Base-by-base conservation (phyloP, 2,888 invertebrate species). In the Drosophila atroscutellata region DNA sequence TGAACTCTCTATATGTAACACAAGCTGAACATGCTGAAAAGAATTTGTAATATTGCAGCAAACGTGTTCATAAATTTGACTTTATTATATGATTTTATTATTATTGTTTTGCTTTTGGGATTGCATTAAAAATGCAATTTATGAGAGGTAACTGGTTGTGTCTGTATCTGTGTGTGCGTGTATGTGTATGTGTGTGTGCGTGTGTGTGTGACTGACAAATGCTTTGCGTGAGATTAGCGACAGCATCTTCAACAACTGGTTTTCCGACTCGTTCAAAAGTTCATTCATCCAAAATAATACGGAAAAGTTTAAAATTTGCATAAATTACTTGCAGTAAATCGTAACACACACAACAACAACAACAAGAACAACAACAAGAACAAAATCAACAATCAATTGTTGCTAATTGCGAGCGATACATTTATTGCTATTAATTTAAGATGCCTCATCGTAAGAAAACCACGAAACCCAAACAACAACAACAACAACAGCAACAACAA, bases 271-370 rank as follows among this genome's bases (percentile, higher is more conserved):
- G 26, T 49, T 64, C 60, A 57, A 72, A 80, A 84, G 90, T 89
- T 90, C 90, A 84, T 90, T 90, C 90, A 87, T 80, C 90, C 88
- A 80, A 81, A 90, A 90, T 90, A 90, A 90, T 90, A 90, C 90
- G 91, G 90, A 90, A 90, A 89, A 89, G 83, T 86, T 82, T 69
- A 82, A 84, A 81, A 83, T 89, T 79, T 90, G 86, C 81, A 90
- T 88, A 88, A 88, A 90, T 90, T 86, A 77, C 58, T 72, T 78
- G 57, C 77, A 64, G 78, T 69, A 56, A 79, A 81, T 62, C 68
- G 75, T 52, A 66, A 72, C 62, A 67, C 49, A 47, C 63, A 42
- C 62, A 61, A 47, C 51, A 74, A 24, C 55, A 66, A 36, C 26
- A 63, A 9, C 39, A 57, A 37, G 34, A 62, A 24, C 36, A 56